phyloP scores from a whole-genome alignment of 2,888 invertebrate genomes.

The Crocallis elinguaria region DNA sequence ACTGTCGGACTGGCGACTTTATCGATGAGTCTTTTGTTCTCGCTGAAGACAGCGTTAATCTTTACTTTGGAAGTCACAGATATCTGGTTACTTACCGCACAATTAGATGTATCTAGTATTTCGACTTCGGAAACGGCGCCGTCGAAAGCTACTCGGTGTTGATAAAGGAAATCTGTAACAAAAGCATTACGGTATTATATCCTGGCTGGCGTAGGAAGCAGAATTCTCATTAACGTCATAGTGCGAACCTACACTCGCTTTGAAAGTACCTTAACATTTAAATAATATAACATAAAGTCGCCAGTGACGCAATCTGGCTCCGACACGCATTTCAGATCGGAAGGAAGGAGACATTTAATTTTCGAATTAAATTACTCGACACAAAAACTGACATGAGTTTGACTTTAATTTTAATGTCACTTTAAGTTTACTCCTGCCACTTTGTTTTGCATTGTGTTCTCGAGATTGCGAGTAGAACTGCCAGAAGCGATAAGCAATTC shows the following conservation, averaged over 20 bases:
- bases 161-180: slow-evolving; percentile 91
- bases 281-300: slow-evolving; percentile 41
- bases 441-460: slow-evolving; percentile 20
- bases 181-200: slow-evolving; percentile 48
- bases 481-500: slow-evolving; percentile 27
- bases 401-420: slow-evolving; percentile 35
- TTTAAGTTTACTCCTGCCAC: slow-evolving; percentile 18
- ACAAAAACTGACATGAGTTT: slow-evolving; percentile 25
- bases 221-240: slow-evolving; percentile 21
- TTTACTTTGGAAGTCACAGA: slow-evolving; percentile 20
- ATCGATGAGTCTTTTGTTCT: slow-evolving; percentile 31
- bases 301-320: slow-evolving; percentile 34
- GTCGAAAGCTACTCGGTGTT: slow-evolving; percentile 91
- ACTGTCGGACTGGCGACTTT: slow-evolving; percentile 22
- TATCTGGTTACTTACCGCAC: slow-evolving; percentile 86
- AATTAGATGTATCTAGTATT: slow-evolving; percentile 92
- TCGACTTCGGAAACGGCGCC: slow-evolving; percentile 91
- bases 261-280: slow-evolving; percentile 49
- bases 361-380: slow-evolving; percentile 38
- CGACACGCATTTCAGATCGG: slow-evolving; percentile 53
- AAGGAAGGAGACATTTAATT: slow-evolving; percentile 60
- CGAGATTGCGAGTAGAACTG: slow-evolving; percentile 13
- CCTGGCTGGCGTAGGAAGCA: slow-evolving; percentile 10
- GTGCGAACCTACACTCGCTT: slow-evolving; percentile 9
- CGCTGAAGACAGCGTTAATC: slow-evolving; percentile 30